Evolutionary conservation across 1,140 invertebrate genomes (phyloP), one percentile per base, ranked within the genome.

Genomic region (Trichoplusia ni): DNA sequence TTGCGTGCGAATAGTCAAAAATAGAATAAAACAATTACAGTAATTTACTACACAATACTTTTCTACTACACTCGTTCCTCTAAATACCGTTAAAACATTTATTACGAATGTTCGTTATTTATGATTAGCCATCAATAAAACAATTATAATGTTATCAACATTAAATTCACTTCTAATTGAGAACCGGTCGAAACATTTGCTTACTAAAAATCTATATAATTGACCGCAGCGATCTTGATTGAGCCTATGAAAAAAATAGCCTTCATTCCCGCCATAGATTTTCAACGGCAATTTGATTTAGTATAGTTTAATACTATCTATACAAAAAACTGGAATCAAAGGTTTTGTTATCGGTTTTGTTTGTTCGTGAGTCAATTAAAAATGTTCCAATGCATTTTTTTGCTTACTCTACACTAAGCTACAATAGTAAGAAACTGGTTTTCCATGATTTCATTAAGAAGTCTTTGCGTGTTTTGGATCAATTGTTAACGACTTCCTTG

Each of bases 161-260:
- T 46, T 37, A 18, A 60, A 60, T 25, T 31, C 56, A 29, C 16
- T 23, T 35, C 27, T 60, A 33, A 60, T 60, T 60, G 56, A 25
- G 25, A 60, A 60, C 56, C 42, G 56, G 56, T 35, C n/a, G 16
- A 18, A 47, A 11, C 42, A 44, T 60, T 60, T 60, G 42, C 42
- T 60, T 60, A 60, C 42, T 60, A 60, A 47, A 59, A 60, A 60
- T 60, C 56, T 31, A 47, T 47, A 47, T 60, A 47, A 60, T 60
- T 47, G 42, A 47, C 56, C 56, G 56, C 42, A 14, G 16, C 56
- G 56, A 13, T 60, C 25, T 60, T 60, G 56, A 60, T 60, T 60
- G 40, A 25, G 56, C 42, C 56, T 60, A 47, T 8, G 25, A 3
- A 60, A 60, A 47, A 60, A 60, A 47, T 19, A 60, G 13, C 56